phyloP scores from a whole-genome alignment of 2,113 vertebrate genomes.

The Electrona antarctica region DNA sequence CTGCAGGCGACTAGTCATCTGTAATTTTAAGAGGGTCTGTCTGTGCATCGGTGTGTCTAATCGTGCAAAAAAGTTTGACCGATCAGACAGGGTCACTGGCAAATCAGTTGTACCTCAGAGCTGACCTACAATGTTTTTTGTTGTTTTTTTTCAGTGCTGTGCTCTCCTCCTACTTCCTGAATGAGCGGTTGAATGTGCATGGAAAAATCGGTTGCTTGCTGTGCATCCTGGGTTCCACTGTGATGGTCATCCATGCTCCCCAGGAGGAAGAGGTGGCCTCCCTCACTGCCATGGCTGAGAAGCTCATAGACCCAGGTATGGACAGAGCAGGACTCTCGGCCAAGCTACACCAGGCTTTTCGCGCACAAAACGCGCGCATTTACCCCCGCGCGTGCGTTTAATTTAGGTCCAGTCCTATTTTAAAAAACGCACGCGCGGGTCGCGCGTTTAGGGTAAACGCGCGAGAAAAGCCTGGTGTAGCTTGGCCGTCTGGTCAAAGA shows the following conservation, averaged over 20 bases:
- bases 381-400: no score
- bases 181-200: constrained; percentile 83
- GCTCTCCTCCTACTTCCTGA: constrained; percentile 84
- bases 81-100: neutral
- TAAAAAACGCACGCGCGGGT: no score
- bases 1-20: no score
- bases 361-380: no score
- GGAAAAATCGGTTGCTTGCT: constrained; percentile 85
- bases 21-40: no score
- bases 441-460: no score
- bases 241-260: constrained; percentile 87
- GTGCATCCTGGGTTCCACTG: constrained; percentile 83
- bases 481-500: constrained; percentile 13
- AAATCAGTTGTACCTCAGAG: neutral
- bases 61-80: no score
- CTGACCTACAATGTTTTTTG: neutral
- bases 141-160: constrained; percentile 75
- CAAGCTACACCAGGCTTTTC: no score
- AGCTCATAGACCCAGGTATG: constrained; percentile 86
- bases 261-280: constrained; percentile 83
- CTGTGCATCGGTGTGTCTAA: no score
- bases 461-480: no score
- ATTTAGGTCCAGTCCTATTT: no score
- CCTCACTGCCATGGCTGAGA: constrained; percentile 83
- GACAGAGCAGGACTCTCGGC: neutral